Evolutionary conservation across 2,888 invertebrate genomes (phyloP), one percentile per base, ranked within the genome.

Genomic region (Ormyrus labotus): DNA sequence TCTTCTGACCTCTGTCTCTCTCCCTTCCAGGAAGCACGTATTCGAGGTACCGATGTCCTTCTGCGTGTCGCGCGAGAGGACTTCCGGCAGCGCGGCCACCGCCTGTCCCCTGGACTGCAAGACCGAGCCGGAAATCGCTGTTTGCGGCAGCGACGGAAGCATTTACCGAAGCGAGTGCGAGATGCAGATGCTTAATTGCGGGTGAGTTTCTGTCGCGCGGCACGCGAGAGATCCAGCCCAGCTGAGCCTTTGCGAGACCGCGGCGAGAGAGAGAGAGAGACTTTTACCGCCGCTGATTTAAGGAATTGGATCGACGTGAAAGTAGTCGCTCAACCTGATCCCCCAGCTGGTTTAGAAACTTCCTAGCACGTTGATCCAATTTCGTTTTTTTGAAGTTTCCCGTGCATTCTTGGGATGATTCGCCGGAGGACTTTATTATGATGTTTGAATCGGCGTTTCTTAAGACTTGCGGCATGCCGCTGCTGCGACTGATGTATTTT

Each of bases 1-100:
- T 34, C 34, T 4, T 4, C 34, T 4, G 34, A 34, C 34, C 34
- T 34, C 34, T 34, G 3, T 34, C 34, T 34, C 34, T 34, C 34
- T 34, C 10, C 51, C 9, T 68, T 58, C 8, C 91, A 96, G 96
- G 61, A 97, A 97, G 90, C 97, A 97, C 91, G 96, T 97, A 9
- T 97, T 97, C 89, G 97, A 97, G 92, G 96, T 97, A 11, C 97
- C 97, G 0, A 95, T 97, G 93, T 95, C 97, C 10, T 96, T 95
- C 91, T 97, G 97, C 90, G 94, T 96, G 82, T 94, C 95, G 0
- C 94, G 94, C 88, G 96, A 96, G 88, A 92, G 96, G 78, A 95
- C 95, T 0, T 93, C 94, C 2, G 94, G 94, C 2, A 92, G 93
- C 63, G 92, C 93, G 0, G 91, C 92, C 80, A 91, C 92, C 47